These are phyloP conservation scores for Miichthys miiuy DNA, from an alignment of 2,797 vertebrate species.

Conservation along the genomic window DNA sequence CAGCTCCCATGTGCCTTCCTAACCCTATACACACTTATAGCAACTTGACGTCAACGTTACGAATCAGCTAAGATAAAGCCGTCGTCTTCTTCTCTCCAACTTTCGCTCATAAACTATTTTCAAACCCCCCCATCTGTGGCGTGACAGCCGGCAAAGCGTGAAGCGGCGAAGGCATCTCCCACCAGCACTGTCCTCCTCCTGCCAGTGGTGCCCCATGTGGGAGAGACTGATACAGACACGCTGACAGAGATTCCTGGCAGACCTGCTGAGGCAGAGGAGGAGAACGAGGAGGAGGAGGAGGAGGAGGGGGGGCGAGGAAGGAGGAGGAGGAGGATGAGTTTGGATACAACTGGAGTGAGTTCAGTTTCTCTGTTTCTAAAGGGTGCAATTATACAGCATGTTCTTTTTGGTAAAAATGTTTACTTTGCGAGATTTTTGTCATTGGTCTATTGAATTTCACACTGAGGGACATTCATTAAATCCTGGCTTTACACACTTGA, in stretches of 20 bases:
- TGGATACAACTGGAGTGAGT: constrained; percentile 97
- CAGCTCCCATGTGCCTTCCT: constrained; percentile 30
- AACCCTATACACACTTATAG: constrained; percentile 3
- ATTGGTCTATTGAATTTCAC: not conserved
- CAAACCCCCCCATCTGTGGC: constrained; percentile 45
- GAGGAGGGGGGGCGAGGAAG: constrained; percentile 30
- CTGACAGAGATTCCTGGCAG: constrained; percentile 78
- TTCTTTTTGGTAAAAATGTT: not conserved
- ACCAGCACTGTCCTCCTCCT: constrained; percentile 76
- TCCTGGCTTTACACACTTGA: not conserved
- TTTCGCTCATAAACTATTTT: constrained; percentile 58
- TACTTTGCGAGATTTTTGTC: not conserved
- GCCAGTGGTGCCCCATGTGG: constrained; percentile 85
- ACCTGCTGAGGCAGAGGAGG: constrained; percentile 63
- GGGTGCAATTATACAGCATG: not conserved
- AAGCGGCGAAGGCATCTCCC: constrained; percentile 84
- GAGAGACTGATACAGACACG: constrained; percentile 85
- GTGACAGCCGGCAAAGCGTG: constrained; percentile 86
- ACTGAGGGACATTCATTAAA: not conserved
- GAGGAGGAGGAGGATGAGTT: constrained; percentile 91
- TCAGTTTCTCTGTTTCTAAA: not conserved
- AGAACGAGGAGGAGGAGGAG: constrained; percentile 47
- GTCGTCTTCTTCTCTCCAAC: constrained; percentile 28
- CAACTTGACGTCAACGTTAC: constrained; percentile 33
- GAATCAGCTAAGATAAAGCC: constrained; percentile 15